Evolutionary conservation across 2,888 invertebrate genomes (phyloP).

Genomic region (Alentia gelatinosa): DNA sequence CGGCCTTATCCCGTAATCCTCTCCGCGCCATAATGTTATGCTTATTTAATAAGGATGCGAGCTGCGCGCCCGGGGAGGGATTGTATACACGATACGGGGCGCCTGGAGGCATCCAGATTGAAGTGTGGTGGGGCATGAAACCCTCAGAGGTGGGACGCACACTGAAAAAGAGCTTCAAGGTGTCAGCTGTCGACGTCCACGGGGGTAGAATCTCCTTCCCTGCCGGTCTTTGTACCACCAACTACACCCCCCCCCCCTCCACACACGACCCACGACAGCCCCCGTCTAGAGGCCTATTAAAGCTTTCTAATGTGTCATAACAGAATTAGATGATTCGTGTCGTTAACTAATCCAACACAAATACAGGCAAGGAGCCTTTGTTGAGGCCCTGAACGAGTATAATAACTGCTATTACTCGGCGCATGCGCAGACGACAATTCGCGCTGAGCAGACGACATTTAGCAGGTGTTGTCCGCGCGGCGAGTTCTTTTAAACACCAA

Average conservation of each 20-base stretch:
- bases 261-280: not conserved
- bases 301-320: slow-evolving; percentile 34
- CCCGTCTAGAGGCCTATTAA: slow-evolving; percentile 13
- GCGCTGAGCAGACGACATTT: slow-evolving; percentile 28
- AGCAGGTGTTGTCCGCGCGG: slow-evolving; percentile 41
- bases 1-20: not conserved
- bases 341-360: slow-evolving; percentile 51
- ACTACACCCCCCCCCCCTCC: not conserved
- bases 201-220: slow-evolving; percentile 39
- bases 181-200: slow-evolving; percentile 30
- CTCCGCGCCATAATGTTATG: slow-evolving; percentile 42
- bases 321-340: slow-evolving; percentile 46
- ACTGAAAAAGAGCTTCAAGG: not conserved
- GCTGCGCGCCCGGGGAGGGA: not conserved
- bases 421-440: not conserved
- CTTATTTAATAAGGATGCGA: slow-evolving; percentile 30
- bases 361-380: slow-evolving; percentile 11
- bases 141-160: not conserved
- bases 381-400: not conserved
- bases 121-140: slow-evolving; percentile 19
- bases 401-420: slow-evolving; percentile 6
- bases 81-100: slow-evolving; percentile 19
- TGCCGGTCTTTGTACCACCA: not conserved
- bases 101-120: slow-evolving; percentile 13
- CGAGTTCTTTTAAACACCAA: slow-evolving; percentile 49